Evolutionary conservation across 2,888 invertebrate genomes (phyloP).

Genomic region (Scaptodrosophila latifasciaeformis): DNA sequence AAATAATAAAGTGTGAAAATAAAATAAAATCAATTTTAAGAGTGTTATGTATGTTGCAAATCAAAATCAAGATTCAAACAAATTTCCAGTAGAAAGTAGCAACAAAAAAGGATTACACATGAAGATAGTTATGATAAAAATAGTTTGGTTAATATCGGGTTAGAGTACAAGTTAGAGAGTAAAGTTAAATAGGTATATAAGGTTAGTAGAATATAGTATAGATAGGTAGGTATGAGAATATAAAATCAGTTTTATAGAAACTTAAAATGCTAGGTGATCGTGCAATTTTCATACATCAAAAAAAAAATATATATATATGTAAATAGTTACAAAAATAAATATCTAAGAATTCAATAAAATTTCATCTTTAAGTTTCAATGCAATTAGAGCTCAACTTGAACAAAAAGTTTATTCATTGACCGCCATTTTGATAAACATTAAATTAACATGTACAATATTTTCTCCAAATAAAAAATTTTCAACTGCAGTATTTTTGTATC

Average conservation of each 20-base stretch:
- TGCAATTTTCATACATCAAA: no score
- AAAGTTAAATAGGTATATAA: conserved; percentile 11
- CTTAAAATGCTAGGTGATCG: no score
- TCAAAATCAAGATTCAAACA: conserved; percentile 49
- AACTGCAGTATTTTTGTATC: no score
- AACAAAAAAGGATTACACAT: conserved; percentile 15
- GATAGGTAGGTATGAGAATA: no score
- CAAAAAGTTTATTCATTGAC: conserved; percentile 40
- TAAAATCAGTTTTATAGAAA: no score
- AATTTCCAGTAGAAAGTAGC: conserved; percentile 6
- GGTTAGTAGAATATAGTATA: conserved; percentile 31
- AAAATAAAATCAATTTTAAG: conserved; percentile 69
- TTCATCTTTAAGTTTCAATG: conserved; percentile 40
- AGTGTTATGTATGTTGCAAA: conserved; percentile 67
- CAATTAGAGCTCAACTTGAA: conserved; percentile 74
- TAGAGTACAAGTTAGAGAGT: conserved; percentile 14
- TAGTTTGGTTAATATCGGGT: conserved; percentile 20
- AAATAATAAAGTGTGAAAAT: conserved; percentile 74
- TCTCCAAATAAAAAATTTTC: no score
- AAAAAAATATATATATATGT: conserved; percentile 24
- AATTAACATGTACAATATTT: no score
- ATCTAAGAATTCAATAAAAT: conserved; percentile 8
- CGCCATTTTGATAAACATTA: conserved; percentile 13
- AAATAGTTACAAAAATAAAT: conserved; percentile 21
- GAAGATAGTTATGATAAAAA: conserved; percentile 3